phyloP scores from a whole-genome alignment of 2,888 invertebrate genomes.

The Syrphus vitripennis region DNA sequence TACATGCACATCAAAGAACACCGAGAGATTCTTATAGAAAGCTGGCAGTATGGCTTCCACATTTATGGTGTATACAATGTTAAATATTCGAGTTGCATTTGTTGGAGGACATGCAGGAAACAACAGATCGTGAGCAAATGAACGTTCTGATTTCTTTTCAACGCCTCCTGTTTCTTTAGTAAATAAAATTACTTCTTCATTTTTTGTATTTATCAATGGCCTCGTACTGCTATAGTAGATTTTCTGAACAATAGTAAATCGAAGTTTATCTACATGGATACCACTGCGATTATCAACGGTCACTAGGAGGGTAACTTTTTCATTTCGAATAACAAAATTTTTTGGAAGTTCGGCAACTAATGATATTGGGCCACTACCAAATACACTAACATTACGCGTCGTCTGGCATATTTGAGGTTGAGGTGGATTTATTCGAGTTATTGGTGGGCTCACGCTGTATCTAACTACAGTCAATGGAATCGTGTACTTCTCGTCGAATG shows the following conservation, averaged over 20 bases:
- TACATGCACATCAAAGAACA: conserved; percentile 78
- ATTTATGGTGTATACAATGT: conserved; percentile 78
- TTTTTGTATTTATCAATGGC: conserved; percentile 77
- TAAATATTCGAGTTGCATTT: conserved; percentile 78
- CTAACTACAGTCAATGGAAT: conserved; percentile 79
- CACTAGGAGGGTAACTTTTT: conserved; percentile 78
- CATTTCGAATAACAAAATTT: conserved; percentile 77
- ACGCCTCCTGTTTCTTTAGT: conserved; percentile 80
- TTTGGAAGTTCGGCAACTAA: conserved; percentile 78
- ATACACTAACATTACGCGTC: conserved; percentile 75
- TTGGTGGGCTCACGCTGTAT: conserved; percentile 75
- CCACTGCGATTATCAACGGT: conserved; percentile 79
- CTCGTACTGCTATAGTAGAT: conserved; percentile 78
- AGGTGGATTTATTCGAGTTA: conserved; percentile 74
- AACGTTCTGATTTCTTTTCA: conserved; percentile 79
- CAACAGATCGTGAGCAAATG: conserved; percentile 79
- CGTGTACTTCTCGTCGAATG: conserved; percentile 79
- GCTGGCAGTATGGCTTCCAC: conserved; percentile 80
- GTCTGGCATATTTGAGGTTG: conserved; percentile 78
- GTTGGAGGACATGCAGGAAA: conserved; percentile 79
- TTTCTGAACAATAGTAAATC: conserved; percentile 78
- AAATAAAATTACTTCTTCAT: conserved; percentile 77
- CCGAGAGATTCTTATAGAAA: conserved; percentile 79
- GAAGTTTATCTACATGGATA: conserved; percentile 80
- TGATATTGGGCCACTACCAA: conserved; percentile 79